A percentile compares a stretch with the other conserved stretches of the same genome.
Conservation (phyloP, 2,113 vertebrate genomes). For the Amblyopsis rosae region DNA sequence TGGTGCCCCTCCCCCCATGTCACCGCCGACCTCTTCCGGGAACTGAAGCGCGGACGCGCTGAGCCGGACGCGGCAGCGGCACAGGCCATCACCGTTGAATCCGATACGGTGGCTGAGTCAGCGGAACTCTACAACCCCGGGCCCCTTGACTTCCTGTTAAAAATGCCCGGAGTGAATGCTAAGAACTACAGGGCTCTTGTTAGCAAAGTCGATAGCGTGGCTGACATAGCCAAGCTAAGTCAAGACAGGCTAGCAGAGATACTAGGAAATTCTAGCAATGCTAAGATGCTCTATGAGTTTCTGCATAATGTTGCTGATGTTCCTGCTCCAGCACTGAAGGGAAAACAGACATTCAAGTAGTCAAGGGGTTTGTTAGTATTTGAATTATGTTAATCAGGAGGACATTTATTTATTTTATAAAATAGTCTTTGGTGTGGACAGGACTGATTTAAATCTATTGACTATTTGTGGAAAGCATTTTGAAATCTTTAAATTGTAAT, state of each 20-base stretch:
- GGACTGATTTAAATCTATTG: not conserved
- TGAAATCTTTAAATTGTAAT: constrained; percentile 4
- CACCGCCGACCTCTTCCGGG: constrained; percentile 90
- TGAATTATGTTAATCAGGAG: not conserved
- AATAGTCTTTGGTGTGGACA: not conserved
- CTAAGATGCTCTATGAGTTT: constrained; percentile 86
- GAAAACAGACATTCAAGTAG: constrained; percentile 38
- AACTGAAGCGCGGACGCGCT: constrained; percentile 82
- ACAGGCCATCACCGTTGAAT: constrained; percentile 85
- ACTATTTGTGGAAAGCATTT: not conserved
- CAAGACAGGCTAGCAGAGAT: constrained; percentile 80
- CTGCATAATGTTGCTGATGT: constrained; percentile 79
- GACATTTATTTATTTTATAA: not conserved
- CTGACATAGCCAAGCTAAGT: constrained; percentile 81
- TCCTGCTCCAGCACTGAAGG: constrained; percentile 54
- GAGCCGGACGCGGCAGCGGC: constrained; percentile 84
- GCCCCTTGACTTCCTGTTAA: constrained; percentile 91
- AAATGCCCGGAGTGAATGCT: constrained; percentile 90
- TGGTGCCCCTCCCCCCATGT: constrained; percentile 94
- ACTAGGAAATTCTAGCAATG: constrained; percentile 79
- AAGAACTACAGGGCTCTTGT: constrained; percentile 87
- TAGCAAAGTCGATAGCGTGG: constrained; percentile 80
- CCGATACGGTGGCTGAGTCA: constrained; percentile 82
- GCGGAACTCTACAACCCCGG: constrained; percentile 87
- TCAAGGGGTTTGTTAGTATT: not conserved